A percentile compares a stretch with the other conserved stretches of the same genome.
Conservation (phyloP, 2,113 vertebrate genomes). For the Nycticebus coucang region DNA sequence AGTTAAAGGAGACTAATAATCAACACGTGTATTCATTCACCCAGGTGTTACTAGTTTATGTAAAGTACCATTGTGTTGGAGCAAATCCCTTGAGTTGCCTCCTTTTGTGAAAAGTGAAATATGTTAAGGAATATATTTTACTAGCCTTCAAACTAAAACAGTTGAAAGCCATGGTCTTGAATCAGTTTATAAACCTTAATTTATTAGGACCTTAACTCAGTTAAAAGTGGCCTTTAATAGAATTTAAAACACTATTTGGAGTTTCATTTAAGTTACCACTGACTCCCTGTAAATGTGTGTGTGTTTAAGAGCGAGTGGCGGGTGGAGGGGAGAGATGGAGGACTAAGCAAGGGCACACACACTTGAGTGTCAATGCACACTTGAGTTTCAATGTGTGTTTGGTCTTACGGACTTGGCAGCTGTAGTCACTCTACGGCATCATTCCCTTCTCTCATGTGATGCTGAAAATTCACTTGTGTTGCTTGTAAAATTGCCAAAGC, state of each 20-base stretch:
- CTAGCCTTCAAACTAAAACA: conserved; percentile 35
- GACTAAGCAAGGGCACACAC: no score
- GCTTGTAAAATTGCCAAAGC: conserved; percentile 42
- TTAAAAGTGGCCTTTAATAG: conserved; percentile 20
- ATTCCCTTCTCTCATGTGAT: background rate
- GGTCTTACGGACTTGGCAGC: background rate
- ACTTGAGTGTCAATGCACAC: background rate
- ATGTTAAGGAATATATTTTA: conserved; percentile 6
- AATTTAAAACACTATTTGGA: background rate
- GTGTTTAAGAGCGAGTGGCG: background rate
- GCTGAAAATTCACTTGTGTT: background rate
- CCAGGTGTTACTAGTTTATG: background rate
- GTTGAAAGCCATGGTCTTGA: conserved; percentile 21
- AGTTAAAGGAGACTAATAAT: background rate
- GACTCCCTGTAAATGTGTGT: background rate
- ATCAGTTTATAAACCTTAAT: background rate
- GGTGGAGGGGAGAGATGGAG: no score
- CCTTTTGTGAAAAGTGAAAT: background rate
- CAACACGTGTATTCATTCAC: no score
- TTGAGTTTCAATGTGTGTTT: background rate
- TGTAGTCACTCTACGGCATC: background rate
- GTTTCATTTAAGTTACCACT: background rate
- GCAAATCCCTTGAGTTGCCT: background rate
- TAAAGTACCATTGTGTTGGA: background rate
- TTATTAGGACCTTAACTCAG: background rate